Percentiles rank a stretch among this genome's conserved stretches.
These are phyloP conservation scores for Ianthella basta DNA, from an alignment of 37 sponge, comb jelly and placozoan species.

Conservation along the genomic window DNA sequence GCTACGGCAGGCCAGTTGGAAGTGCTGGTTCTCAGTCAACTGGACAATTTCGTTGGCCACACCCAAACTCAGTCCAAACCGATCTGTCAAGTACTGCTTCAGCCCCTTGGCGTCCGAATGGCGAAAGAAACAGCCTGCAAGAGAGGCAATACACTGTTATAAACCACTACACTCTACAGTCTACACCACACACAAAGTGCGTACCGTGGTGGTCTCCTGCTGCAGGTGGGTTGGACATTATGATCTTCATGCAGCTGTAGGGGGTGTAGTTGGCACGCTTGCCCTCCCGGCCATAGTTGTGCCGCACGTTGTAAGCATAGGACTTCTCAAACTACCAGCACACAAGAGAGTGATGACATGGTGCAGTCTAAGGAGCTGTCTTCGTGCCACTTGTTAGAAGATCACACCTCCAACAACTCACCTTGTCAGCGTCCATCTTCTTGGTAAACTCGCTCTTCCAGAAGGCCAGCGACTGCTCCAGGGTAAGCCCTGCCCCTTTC, in stretches of 20 bases:
- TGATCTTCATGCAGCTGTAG: slow-evolving; percentile 96
- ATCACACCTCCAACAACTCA: background rate
- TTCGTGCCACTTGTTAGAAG: background rate
- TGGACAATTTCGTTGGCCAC: slow-evolving; percentile 47
- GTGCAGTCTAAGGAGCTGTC: background rate
- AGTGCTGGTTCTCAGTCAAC: slow-evolving; percentile 72
- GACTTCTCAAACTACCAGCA: slow-evolving; percentile 85
- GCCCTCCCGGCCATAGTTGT: slow-evolving; percentile 94
- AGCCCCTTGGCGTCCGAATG: slow-evolving; percentile 82
- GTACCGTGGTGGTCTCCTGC: slow-evolving; percentile 90
- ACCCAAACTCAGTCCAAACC: slow-evolving; percentile 57
- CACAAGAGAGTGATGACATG: background rate
- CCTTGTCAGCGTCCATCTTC: slow-evolving; percentile 89
- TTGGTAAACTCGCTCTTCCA: slow-evolving; percentile 88
- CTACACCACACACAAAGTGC: background rate
- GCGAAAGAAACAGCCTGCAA: slow-evolving; percentile 88
- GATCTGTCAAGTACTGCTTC: slow-evolving; percentile 45
- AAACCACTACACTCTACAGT: background rate
- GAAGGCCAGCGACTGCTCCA: slow-evolving; percentile 86
- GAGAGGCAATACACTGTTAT: background rate
- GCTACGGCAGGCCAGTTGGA: slow-evolving; percentile 91
- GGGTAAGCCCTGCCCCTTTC: slow-evolving; percentile 77
- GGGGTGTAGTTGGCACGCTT: slow-evolving; percentile 91
- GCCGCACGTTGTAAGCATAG: slow-evolving; percentile 95
- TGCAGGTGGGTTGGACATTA: slow-evolving; percentile 80